These are phyloP conservation scores for Pholis gunnellus DNA, from an alignment of 2,113 vertebrate genomes.

Conservation along the genomic window DNA sequence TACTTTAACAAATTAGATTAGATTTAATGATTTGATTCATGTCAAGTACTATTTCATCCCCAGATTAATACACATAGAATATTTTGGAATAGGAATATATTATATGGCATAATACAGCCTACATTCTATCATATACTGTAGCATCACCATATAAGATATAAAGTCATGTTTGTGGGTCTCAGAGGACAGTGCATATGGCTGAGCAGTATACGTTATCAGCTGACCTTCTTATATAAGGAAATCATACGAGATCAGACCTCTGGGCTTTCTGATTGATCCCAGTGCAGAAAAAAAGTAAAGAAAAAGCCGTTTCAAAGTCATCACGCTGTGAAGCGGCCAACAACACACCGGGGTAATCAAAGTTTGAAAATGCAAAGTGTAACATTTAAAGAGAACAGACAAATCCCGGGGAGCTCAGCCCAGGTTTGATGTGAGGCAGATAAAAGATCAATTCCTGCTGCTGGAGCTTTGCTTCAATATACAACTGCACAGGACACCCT, in stretches of 20 bases:
- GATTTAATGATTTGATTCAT: neutral
- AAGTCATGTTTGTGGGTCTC: neutral
- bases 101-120: neutral
- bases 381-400: slow-evolving; percentile 78
- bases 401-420: slow-evolving; percentile 40
- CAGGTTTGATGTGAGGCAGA: slow-evolving; percentile 61
- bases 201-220: slow-evolving; percentile 12
- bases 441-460: slow-evolving; percentile 64
- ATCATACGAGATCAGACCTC: slow-evolving; percentile 35
- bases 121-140: neutral
- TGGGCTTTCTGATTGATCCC: slow-evolving; percentile 59
- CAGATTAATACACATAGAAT: neutral
- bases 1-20: neutral
- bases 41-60: neutral
- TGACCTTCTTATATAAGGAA: slow-evolving; percentile 41
- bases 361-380: slow-evolving; percentile 74
- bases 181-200: slow-evolving; percentile 4
- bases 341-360: slow-evolving; percentile 65
- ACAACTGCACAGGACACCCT: slow-evolving; percentile 41
- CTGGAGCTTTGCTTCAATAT: slow-evolving; percentile 54
- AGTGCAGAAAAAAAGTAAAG: slow-evolving; percentile 11
- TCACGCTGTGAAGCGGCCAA: slow-evolving; percentile 37
- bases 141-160: neutral
- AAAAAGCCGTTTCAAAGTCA: slow-evolving; percentile 68
- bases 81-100: neutral